Percentiles rank a stretch among this genome's conserved stretches.
Conservation (phyloP, 2,113 vertebrate genomes). For the Malurus elegans region DNA sequence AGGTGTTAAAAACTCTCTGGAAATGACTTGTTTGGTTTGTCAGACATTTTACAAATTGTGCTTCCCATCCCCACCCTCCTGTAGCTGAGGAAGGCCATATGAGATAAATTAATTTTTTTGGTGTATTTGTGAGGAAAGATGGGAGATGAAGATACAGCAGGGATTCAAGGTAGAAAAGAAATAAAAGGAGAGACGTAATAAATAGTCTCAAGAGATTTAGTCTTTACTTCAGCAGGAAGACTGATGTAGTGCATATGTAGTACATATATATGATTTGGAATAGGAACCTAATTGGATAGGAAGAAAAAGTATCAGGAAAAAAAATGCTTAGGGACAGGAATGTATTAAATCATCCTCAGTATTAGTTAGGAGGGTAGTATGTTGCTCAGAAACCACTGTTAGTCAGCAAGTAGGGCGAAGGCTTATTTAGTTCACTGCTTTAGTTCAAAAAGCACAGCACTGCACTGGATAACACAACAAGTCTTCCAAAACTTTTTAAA, state of each 20-base stretch:
- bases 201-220: background rate
- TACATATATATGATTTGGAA: background rate
- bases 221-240: background rate
- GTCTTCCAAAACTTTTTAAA: background rate
- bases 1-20: slow-evolving; percentile 44
- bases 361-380: background rate
- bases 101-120: background rate
- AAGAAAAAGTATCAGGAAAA: background rate
- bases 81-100: background rate
- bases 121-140: background rate
- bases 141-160: background rate
- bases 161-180: background rate
- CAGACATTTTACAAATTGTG: background rate
- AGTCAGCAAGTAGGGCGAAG: background rate
- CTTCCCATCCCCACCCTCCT: background rate
- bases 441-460: background rate
- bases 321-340: background rate
- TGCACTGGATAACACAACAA: background rate
- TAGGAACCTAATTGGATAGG: background rate
- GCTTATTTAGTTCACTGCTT: background rate
- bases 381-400: background rate
- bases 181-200: background rate
- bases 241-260: background rate
- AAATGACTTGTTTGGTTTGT: slow-evolving; percentile 20
- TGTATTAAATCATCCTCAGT: background rate